A percentile compares a stretch with the other conserved stretches of the same genome.
Conservation (phyloP, 2,797 vertebrate genomes). For the Sarcophilus harrisii region DNA sequence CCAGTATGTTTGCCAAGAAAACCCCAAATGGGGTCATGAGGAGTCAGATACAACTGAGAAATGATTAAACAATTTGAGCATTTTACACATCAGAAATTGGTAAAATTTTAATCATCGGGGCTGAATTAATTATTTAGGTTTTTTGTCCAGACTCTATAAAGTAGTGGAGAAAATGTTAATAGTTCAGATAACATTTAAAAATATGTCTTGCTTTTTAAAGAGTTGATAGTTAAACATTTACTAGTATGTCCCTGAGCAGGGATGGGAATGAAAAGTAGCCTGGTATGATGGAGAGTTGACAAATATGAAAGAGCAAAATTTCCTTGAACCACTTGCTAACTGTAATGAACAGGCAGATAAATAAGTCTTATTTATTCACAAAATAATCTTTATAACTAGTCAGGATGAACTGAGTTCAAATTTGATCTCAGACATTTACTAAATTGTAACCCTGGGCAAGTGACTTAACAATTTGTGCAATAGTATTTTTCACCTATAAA, state of each 20-base stretch:
- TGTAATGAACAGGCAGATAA: background rate
- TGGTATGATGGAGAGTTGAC: background rate
- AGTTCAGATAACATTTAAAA: too few relatives aligned
- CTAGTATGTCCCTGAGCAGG: background rate
- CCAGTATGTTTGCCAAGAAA: too few relatives aligned
- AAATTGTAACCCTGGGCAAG: background rate
- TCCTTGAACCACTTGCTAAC: background rate
- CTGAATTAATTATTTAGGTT: background rate
- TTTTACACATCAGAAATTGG: too few relatives aligned
- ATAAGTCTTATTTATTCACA: background rate
- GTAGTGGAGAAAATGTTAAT: background rate
- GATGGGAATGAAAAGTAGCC: background rate
- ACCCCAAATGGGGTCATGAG: too few relatives aligned
- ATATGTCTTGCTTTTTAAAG: background rate
- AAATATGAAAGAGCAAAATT: background rate
- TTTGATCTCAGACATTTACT: background rate
- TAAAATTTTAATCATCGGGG: too few relatives aligned
- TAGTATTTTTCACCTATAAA: background rate
- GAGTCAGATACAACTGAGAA: too few relatives aligned
- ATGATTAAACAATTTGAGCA: too few relatives aligned
- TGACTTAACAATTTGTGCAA: background rate
- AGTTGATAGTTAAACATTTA: background rate
- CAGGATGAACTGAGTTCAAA: background rate
- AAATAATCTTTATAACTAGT: constrained; percentile 3
- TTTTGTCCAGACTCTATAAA: background rate